phyloP scores from a whole-genome alignment of 2,888 invertebrate species.

The Chrysolina americana region DNA sequence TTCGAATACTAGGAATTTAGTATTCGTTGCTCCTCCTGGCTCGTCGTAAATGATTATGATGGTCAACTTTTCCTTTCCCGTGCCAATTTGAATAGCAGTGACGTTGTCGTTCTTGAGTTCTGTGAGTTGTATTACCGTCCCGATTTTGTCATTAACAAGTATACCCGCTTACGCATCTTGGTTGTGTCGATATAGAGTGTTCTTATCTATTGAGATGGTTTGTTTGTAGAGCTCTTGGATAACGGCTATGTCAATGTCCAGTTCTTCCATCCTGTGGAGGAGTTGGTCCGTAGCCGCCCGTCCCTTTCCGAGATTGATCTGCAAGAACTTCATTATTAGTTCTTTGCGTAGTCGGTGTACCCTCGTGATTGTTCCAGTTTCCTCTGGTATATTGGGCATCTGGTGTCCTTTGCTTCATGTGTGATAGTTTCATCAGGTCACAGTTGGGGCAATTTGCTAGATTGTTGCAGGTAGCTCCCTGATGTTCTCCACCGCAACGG shows the following conservation, averaged over 20 bases:
- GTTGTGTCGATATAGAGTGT: too few relatives aligned
- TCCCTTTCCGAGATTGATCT: background rate
- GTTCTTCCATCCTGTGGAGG: background rate
- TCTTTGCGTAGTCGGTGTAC: background rate
- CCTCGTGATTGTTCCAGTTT: too few relatives aligned
- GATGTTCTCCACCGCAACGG: background rate
- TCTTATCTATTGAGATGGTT: background rate
- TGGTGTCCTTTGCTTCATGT: slow-evolving; percentile 5
- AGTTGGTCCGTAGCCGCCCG: background rate
- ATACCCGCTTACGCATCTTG: too few relatives aligned
- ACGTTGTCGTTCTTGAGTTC: too few relatives aligned
- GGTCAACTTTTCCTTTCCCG: too few relatives aligned
- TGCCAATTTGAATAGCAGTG: too few relatives aligned
- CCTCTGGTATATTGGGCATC: background rate
- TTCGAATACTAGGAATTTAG: too few relatives aligned
- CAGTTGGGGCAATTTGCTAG: background rate
- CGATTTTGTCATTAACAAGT: too few relatives aligned
- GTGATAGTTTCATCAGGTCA: background rate
- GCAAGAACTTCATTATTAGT: background rate
- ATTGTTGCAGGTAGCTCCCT: background rate
- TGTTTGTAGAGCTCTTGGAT: background rate
- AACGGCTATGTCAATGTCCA: background rate
- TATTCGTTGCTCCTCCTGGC: too few relatives aligned
- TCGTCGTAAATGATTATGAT: too few relatives aligned
- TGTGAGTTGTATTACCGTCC: too few relatives aligned